Evolutionary conservation across 2,888 invertebrate genomes (phyloP).

Genomic region (Copidosoma aretas): DNA sequence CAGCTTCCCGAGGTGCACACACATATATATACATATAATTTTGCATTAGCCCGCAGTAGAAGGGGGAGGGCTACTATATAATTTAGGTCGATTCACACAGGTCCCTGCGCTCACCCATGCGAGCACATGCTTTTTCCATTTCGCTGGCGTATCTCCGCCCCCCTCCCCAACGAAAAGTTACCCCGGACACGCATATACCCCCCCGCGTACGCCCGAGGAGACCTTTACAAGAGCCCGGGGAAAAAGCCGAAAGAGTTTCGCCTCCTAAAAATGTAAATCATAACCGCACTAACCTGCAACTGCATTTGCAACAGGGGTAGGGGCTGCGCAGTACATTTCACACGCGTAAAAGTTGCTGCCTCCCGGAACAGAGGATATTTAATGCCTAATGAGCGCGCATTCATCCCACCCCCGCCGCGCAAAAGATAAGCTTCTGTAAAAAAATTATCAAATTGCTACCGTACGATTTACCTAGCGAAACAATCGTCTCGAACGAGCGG

Average conservation of each 20-base stretch:
- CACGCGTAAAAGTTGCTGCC: slow-evolving; percentile 7
- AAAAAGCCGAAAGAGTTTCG: slow-evolving; percentile 12
- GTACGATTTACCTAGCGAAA: no score
- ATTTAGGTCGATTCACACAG: slow-evolving; percentile 4
- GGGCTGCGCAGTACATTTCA: no score
- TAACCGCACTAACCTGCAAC: slow-evolving; percentile 1
- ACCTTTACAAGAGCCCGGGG: no score
- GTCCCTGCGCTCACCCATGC: not conserved
- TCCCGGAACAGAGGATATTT: not conserved
- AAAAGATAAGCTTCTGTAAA: no score
- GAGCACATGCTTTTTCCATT: slow-evolving; percentile 3
- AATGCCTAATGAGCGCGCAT: slow-evolving; percentile 3
- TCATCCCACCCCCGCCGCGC: no score
- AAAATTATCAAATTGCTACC: no score
- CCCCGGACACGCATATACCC: not conserved
- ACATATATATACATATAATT: no score
- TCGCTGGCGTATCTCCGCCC: not conserved
- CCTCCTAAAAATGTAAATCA: slow-evolving; percentile 22
- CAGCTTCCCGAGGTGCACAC: not conserved
- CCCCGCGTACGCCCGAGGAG: not conserved
- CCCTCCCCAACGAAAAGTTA: no score
- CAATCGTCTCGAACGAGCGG: no score
- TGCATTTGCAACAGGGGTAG: no score
- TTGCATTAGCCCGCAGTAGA: slow-evolving; percentile 9
- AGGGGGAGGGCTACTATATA: no score